Evolutionary conservation across 2,113 vertebrate species (phyloP), one percentile per base, ranked within the genome.

Genomic region (Proterorhinus semilunaris): DNA sequence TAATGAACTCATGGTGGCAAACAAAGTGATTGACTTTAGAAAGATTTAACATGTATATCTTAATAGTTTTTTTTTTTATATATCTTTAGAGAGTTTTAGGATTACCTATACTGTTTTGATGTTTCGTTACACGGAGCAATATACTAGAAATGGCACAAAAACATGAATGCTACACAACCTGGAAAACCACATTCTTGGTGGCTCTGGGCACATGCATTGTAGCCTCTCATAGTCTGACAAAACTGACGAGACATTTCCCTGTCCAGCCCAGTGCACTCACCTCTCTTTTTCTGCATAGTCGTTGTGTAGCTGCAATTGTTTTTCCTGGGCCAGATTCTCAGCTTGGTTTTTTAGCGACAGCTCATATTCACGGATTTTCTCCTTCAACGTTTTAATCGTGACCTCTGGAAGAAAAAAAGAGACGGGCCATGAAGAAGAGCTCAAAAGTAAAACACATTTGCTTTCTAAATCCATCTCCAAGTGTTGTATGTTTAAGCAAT

Each of bases 371-470:
- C 96, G 95, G 90, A 99, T 97, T 91, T 98, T 98, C 91, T 99
- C 98, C 91, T 97, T 99, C 93, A 99, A 95, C 88, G 94, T 93
- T 93, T 99, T 99, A 85, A 99, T 98, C 79, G 98, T 99, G 89
- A 99, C 98, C 92, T 99, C 98, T 99, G 86, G 66, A 79, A 82
- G 80, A 59, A 17, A 70, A 86, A 67, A 53, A 17, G 81, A 74
- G 13, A 8, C 46, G 6, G 27, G 27, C 27, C 27, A 36, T 36
- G 27, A 36, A 36, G 4, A 36, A 36, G 27, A 36, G 27, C 2
- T 36, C 27, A 36, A 36, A 36, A 36, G 27, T 36, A 36, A 36
- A 36, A 36, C 27, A 36, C 27, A 36, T 36, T 36, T 36, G 27
- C 4, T 36, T 36, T 36, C 27, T 36, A 36, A 36, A n/a, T 27